phyloP scores from a whole-genome alignment of 2,888 invertebrate species.

The Netelia melanura region DNA sequence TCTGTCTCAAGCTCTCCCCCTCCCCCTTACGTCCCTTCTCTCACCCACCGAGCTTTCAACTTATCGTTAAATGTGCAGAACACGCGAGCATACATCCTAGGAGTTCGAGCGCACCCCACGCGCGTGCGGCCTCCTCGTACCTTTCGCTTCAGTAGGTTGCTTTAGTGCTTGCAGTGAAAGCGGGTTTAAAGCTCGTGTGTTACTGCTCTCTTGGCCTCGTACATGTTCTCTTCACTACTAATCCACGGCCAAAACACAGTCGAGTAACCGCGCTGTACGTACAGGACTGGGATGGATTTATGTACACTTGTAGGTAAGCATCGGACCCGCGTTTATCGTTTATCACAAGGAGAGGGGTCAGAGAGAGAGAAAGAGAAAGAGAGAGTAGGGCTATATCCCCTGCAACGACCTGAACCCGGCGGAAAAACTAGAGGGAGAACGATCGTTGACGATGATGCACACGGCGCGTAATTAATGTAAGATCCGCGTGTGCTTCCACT shows the following conservation, averaged over 20 bases:
- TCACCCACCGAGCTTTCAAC: slow-evolving; percentile 17
- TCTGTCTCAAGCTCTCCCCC: not conserved
- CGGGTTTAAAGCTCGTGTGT: slow-evolving; percentile 57
- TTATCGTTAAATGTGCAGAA: slow-evolving; percentile 47
- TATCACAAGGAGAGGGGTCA: not conserved
- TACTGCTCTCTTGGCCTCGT: slow-evolving; percentile 22
- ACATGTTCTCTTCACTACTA: not conserved
- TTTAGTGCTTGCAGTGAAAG: slow-evolving; percentile 42
- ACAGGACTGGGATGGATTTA: slow-evolving; percentile 26
- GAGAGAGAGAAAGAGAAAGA: too few relatives aligned
- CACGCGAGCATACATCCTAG: slow-evolving; percentile 43
- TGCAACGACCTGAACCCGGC: not conserved
- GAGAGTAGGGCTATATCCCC: not conserved
- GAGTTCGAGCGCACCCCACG: not conserved
- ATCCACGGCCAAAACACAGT: not conserved
- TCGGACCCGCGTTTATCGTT: slow-evolving; percentile 48
- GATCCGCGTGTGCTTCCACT: slow-evolving; percentile 30
- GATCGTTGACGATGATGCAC: slow-evolving; percentile 45
- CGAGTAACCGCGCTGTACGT: not conserved
- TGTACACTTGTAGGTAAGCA: slow-evolving; percentile 33
- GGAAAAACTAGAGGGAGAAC: slow-evolving; percentile 37
- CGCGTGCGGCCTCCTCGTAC: slow-evolving; percentile 21
- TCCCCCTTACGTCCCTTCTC: not conserved
- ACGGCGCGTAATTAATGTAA: slow-evolving; percentile 48
- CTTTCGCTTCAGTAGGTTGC: slow-evolving; percentile 49